Conservation (phyloP, 2,888 invertebrate genomes). For the Melitaea athalia region DNA sequence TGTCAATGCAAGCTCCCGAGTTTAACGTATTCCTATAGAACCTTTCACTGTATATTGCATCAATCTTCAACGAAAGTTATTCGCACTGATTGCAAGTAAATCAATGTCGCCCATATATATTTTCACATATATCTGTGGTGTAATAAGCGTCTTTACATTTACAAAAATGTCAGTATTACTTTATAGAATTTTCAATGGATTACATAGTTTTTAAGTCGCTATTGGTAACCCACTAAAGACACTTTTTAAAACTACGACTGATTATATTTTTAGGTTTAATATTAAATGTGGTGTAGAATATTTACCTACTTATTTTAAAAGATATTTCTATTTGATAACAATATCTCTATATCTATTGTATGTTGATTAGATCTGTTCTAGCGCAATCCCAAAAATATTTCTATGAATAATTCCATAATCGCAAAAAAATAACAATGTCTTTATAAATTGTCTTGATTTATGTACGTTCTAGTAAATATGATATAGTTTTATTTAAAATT, state of each 20-base stretch:
- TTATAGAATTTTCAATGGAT: neutral
- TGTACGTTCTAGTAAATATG: neutral
- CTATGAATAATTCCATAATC: too few species aligned
- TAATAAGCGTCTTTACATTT: conserved; percentile 15
- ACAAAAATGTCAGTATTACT: conserved; percentile 11
- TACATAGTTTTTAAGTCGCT: too few species aligned
- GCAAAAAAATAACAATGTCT: too few species aligned
- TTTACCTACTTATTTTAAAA: too few species aligned
- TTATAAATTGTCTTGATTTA: neutral
- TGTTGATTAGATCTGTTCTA: too few species aligned
- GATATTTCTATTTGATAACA: too few species aligned
- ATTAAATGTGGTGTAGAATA: too few species aligned
- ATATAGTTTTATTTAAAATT: neutral
- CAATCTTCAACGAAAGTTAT: conserved; percentile 44
- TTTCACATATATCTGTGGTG: conserved; percentile 8
- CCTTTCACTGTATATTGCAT: conserved; percentile 37
- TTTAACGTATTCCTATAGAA: conserved; percentile 25
- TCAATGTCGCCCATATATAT: conserved; percentile 70
- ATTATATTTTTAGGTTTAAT: too few species aligned
- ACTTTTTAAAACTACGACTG: too few species aligned
- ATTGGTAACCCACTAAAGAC: too few species aligned
- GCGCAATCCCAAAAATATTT: too few species aligned
- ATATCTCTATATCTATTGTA: too few species aligned
- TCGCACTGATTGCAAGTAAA: conserved; percentile 63
- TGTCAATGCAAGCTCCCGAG: conserved; percentile 24